Evolutionary conservation across 2,797 vertebrate species (phyloP).

Genomic region (Tympanoctomys barrerae): DNA sequence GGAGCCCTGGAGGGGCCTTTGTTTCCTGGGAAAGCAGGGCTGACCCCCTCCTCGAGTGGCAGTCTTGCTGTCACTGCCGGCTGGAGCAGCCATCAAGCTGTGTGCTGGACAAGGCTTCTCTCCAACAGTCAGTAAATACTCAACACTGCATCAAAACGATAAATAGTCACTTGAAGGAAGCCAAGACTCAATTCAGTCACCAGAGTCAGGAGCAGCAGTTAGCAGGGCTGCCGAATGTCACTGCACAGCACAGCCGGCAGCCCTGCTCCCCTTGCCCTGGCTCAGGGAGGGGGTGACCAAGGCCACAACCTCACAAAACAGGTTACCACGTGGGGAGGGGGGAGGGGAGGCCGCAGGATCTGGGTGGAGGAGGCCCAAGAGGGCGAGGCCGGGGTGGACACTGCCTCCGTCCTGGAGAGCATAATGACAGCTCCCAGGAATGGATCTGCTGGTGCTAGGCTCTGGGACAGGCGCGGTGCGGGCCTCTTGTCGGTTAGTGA

Average conservation of each 20-base stretch:
- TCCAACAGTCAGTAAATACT: conserved; percentile 79
- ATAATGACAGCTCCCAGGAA: neutral
- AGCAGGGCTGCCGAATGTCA: conserved; percentile 78
- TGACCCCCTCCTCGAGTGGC: neutral
- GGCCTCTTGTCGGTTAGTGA: accelerated
- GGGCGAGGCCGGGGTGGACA: neutral
- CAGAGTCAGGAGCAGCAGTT: conserved; percentile 74
- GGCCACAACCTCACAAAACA: conserved; percentile 32
- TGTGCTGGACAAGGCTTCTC: conserved; percentile 34
- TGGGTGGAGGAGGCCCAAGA: neutral
- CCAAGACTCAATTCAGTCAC: conserved; percentile 80
- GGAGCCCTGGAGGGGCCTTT: conserved; percentile 42
- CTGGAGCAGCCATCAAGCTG: neutral
- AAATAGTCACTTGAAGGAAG: conserved; percentile 83
- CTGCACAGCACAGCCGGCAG: conserved; percentile 63
- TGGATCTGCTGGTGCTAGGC: neutral
- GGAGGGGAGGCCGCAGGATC: neutral
- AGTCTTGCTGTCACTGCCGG: conserved; percentile 52
- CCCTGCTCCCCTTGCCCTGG: conserved; percentile 76
- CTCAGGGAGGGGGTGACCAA: conserved; percentile 40
- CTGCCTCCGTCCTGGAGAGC: neutral
- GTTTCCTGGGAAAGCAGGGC: conserved; percentile 53
- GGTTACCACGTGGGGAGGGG: neutral
- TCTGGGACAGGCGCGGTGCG: accelerated
- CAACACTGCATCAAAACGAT: conserved; percentile 75